Base-by-base conservation (phyloP, 2,888 invertebrate genomes). In the Mythimna loreyi region DNA sequence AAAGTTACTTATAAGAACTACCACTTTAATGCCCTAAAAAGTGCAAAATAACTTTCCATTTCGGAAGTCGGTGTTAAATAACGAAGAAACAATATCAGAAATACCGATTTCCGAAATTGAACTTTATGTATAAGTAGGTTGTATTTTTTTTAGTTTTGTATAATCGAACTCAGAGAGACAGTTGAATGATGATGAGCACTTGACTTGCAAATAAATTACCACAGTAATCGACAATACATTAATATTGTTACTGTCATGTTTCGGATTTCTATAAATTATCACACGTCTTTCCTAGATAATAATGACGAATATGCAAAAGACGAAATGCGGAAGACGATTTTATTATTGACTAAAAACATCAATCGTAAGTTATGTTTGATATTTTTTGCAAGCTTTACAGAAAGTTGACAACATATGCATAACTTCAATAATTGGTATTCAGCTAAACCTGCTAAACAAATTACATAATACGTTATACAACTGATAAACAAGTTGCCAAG, bases 391-490 rank as follows among this genome's bases (percentile, higher is more conserved):
- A 66, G 40, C 52, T 47, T 53, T 19, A 57, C 59, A 61, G 62
- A 50, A 78, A 78, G 56, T 78, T 65, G 58, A 72, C 36, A 28
- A 61, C 45, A 60, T n/a, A n/a, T 52, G 59, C 60, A 59, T 75
- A 65, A 65, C 52, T 36, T 40, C 21, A 67, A 63, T 76, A 80
- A 67, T 76, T 76, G 55, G 47, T 75, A 80, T 80, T 76, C 76
- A 36, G 56, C 21, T 21, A 59, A 43, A 47, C 21, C 55, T 56
- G 49, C 30, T 23, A 40, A 40, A 50, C 11, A 59, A 45, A 81
- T 77, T 66, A 71, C 72, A 56, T 77, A 81, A 81, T 56, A 59
- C 9, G 25, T 75, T 75, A 61, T 70, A 59, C 65, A 60, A 45
- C 52, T 63, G 1, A 66, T 64, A 66, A 82, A 67, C 74, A 74